Evolutionary conservation across 2,888 invertebrate genomes (phyloP).

Genomic region (Unio delphinus): DNA sequence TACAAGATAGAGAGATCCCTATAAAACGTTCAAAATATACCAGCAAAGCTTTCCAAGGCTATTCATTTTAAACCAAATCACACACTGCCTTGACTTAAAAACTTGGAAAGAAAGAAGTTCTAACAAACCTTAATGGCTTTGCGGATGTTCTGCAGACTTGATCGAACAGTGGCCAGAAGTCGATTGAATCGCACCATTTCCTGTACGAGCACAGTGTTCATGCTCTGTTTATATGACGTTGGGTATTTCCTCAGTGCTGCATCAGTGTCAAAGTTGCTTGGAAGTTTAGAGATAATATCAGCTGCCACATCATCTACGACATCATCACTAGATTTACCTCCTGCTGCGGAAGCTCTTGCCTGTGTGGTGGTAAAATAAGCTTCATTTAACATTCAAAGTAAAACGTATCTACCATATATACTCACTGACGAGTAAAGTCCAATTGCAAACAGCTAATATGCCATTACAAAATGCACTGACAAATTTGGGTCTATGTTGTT

Average conservation of each 20-base stretch:
- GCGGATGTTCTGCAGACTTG: constrained; percentile 68
- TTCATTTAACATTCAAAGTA: neutral
- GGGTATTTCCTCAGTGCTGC: constrained; percentile 69
- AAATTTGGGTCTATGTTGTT: no score
- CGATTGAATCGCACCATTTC: constrained; percentile 73
- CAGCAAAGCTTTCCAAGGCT: no score
- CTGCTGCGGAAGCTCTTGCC: constrained; percentile 67
- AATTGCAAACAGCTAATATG: no score
- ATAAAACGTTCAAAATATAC: no score
- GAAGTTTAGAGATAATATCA: constrained; percentile 80
- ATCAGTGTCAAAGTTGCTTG: constrained; percentile 70
- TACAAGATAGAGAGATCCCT: neutral
- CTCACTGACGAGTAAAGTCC: no score
- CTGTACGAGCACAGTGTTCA: constrained; percentile 73
- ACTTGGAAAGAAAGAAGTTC: neutral
- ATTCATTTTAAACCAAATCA: no score
- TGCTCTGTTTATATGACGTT: constrained; percentile 71
- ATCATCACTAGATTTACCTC: constrained; percentile 83
- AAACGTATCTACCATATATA: no score
- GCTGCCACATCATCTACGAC: constrained; percentile 84
- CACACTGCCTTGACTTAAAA: neutral
- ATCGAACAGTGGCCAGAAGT: constrained; percentile 65
- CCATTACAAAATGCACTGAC: no score
- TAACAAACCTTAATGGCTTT: constrained; percentile 71
- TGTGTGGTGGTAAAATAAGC: constrained; percentile 20